Evolutionary conservation across 2,797 vertebrate genomes (phyloP), one percentile per base, ranked within the genome.

Genomic region (Spinus pinus): DNA sequence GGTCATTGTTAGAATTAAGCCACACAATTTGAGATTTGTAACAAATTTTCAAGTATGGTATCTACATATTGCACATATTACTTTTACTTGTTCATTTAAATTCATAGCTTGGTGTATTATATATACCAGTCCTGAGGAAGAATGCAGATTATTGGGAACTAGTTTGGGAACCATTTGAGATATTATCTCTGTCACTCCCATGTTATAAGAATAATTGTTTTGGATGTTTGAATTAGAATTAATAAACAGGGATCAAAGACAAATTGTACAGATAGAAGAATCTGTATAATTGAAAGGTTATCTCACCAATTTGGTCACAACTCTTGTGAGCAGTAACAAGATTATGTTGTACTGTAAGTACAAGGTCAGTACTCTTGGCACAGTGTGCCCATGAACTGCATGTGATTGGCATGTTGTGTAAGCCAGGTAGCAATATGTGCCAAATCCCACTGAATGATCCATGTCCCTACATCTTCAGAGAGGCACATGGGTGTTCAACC

Each of bases 1-100:
- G 37, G 33, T 73, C 28, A 27, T 77, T 80, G 60, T 42, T 56
- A 39, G 42, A 65, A 65, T 42, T 42, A 83, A 82, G n/a, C 42
- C n/a, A 6, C 19, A 8, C 3, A 65, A 11, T 31, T 18, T 65
- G 51, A 67, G 61, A 19, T 33, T 58, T 65, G 6, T 35, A 61
- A 67, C 23, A 33, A 5, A 33, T 62, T 78, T 70, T 23, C 12
- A 39, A 50, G 31, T 58, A 8, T 21, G 17, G 13, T 50, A 10
- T 30, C 22, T 77, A 4, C 0, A 0, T 35, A 7, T 61, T 33
- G 6, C 23, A 17, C 44, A 35, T 8, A 24, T 78, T 41, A n/a
- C 31, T 51, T 58, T 3, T 3, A 30, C 9, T 16, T 44, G 37
- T 33, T 24, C 2, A 1, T 71, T 65, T 78, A 47, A 28, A 41